phyloP scores from a whole-genome alignment of 92 coral and sea anemone species.

The Zoanthus gigantus region DNA sequence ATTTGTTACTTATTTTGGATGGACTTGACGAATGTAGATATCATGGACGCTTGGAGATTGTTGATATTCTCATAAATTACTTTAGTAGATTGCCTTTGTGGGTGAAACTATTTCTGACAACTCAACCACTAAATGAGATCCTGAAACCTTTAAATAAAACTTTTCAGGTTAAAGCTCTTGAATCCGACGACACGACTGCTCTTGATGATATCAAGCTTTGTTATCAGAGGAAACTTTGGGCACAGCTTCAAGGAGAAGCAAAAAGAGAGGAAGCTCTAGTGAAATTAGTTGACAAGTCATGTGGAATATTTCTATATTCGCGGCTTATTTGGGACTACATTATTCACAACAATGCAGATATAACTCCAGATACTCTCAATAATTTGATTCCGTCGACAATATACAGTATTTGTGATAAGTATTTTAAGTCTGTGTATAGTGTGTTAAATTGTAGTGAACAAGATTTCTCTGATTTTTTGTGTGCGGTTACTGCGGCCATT shows the following conservation, averaged over 20 bases:
- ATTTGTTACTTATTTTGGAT: slow-evolving; percentile 33
- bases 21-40: slow-evolving; percentile 47
- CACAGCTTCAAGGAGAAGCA: neutral
- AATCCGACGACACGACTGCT: slow-evolving; percentile 23
- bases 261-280: neutral
- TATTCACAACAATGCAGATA: neutral
- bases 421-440: slow-evolving; percentile 23
- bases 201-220: slow-evolving; percentile 37
- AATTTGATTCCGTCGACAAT: slow-evolving; percentile 27
- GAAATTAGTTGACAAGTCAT: slow-evolving; percentile 29
- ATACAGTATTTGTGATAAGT: slow-evolving; percentile 11
- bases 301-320: slow-evolving; percentile 42
- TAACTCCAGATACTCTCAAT: slow-evolving; percentile 19
- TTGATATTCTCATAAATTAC: neutral
- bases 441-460: slow-evolving; percentile 9
- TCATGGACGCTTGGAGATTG: slow-evolving; percentile 22
- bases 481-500: slow-evolving; percentile 40
- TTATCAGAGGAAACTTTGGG: slow-evolving; percentile 24
- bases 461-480: slow-evolving; percentile 27
- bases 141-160: neutral
- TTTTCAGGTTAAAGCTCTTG: slow-evolving; percentile 15
- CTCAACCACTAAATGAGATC: slow-evolving; percentile 28
- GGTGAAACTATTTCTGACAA: slow-evolving; percentile 39
- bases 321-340: slow-evolving; percentile 34
- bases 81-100: slow-evolving; percentile 38